Evolutionary conservation across 2,888 invertebrate genomes (phyloP).

Genomic region (Ophioninae sp.): DNA sequence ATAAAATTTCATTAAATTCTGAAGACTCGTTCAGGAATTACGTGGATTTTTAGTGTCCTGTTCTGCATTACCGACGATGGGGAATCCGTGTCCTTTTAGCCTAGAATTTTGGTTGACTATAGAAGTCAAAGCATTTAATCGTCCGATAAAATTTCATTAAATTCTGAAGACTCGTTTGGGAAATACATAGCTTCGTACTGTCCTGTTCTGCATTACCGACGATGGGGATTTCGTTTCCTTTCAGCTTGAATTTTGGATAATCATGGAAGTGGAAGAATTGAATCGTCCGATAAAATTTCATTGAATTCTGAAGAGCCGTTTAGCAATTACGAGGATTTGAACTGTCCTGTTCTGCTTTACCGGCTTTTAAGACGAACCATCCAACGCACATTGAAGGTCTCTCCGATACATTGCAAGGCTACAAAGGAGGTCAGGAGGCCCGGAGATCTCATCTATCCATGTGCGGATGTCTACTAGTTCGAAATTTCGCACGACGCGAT

Average conservation of each 20-base stretch:
- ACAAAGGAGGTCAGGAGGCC: conserved; percentile 14
- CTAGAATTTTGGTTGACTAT: no score
- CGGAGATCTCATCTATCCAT: not conserved
- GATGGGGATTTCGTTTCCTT: no score
- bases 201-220: not conserved
- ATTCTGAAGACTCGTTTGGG: no score
- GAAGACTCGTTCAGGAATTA: not conserved
- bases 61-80: not conserved
- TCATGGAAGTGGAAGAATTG: no score
- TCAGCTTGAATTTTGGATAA: no score
- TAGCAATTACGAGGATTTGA: not conserved
- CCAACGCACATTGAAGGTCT: not conserved
- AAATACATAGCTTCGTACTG: no score
- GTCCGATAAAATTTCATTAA: no score
- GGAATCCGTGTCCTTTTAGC: no score
- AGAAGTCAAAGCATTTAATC: no score
- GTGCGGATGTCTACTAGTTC: conserved; percentile 22
- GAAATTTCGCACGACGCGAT: conserved; percentile 38
- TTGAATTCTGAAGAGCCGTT: no score
- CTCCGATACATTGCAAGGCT: conserved; percentile 1
- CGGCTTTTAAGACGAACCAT: not conserved
- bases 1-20: no score
- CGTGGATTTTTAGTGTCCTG: not conserved
- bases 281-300: no score
- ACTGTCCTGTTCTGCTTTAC: not conserved